phyloP scores from a whole-genome alignment of 1,140 invertebrate genomes.

The Gonioctena quinquepunctata region DNA sequence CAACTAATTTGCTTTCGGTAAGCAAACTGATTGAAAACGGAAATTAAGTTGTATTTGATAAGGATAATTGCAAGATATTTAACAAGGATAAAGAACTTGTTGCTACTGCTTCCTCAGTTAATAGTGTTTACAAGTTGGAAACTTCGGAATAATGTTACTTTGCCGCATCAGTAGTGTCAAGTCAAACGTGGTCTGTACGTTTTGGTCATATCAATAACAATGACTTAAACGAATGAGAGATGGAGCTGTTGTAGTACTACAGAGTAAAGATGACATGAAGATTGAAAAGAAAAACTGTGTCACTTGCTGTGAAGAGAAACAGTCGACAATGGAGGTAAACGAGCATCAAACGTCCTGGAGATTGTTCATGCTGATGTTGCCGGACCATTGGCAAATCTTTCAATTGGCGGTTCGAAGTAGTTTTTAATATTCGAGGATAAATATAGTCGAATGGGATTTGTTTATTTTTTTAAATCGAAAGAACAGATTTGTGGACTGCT shows the following conservation, averaged over 20 bases:
- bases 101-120: slow-evolving; percentile 18
- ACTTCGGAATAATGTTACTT: background rate
- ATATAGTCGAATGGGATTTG: slow-evolving; percentile 47
- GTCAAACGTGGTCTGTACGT: slow-evolving; percentile 35
- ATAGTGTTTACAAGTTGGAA: slow-evolving; percentile 44
- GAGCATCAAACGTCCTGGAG: slow-evolving; percentile 37
- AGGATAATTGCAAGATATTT: slow-evolving; percentile 26
- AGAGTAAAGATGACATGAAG: slow-evolving; percentile 11
- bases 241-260: slow-evolving; percentile 26
- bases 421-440: slow-evolving; percentile 51
- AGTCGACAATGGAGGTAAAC: slow-evolving; percentile 27
- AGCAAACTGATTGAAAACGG: slow-evolving; percentile 38
- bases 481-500: slow-evolving; percentile 38
- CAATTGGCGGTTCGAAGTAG: slow-evolving; percentile 38
- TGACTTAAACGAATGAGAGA: slow-evolving; percentile 30
- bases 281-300: slow-evolving; percentile 36
- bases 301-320: slow-evolving; percentile 48
- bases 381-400: background rate
- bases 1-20: slow-evolving; percentile 39
- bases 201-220: slow-evolving; percentile 44
- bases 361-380: slow-evolving; percentile 34
- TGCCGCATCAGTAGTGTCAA: slow-evolving; percentile 33
- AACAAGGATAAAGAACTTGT: background rate
- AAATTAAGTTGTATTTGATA: slow-evolving; percentile 28
- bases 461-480: slow-evolving; percentile 52